phyloP scores from a whole-genome alignment of 2,797 vertebrate genomes.

The Argya squamiceps region DNA sequence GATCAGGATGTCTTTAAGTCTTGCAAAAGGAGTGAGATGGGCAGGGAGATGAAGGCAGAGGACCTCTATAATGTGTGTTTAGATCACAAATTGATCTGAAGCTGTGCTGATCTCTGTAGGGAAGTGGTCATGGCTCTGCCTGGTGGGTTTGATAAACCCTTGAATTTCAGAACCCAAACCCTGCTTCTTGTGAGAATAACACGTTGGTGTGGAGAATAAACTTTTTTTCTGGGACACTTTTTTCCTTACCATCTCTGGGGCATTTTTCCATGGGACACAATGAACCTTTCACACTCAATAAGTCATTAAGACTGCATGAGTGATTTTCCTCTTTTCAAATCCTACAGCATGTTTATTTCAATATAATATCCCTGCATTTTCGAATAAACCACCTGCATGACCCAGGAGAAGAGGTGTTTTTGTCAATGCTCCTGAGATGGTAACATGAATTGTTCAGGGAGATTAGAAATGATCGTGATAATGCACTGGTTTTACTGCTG shows the following conservation, averaged over 20 bases:
- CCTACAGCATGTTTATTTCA: background rate
- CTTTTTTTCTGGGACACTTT: background rate
- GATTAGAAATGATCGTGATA: background rate
- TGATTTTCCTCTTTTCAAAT: background rate
- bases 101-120: background rate
- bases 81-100: background rate
- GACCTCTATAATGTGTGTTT: background rate
- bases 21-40: background rate
- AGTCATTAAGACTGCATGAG: background rate
- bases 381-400: background rate
- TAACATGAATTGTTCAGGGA: background rate
- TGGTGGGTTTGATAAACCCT: background rate
- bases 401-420: background rate
- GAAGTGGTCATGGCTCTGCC: background rate
- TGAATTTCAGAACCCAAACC: background rate
- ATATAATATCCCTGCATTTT: background rate
- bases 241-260: background rate
- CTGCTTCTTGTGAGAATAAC: background rate
- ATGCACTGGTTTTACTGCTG: background rate
- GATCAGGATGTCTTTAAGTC: background rate
- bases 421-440: background rate
- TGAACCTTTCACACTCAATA: background rate
- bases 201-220: background rate
- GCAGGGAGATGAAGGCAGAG: background rate
- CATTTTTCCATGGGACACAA: background rate